Conservation (phyloP, 37 sponge, comb jelly and placozoan genomes). For the Lycopodina hypogea region DNA sequence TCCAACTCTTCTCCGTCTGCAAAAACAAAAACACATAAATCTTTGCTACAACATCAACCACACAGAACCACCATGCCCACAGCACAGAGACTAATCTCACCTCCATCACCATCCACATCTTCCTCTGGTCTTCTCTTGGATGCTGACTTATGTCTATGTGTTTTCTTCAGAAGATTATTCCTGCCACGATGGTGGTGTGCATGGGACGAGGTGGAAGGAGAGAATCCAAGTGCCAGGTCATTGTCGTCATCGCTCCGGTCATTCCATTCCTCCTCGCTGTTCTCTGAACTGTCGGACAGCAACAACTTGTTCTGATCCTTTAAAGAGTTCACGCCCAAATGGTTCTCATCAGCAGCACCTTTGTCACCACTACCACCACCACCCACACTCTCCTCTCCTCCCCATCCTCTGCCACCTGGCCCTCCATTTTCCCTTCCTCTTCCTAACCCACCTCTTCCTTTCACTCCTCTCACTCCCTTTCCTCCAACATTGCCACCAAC, state of each 20-base stretch:
- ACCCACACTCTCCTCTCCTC: background rate
- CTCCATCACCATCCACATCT: slow-evolving; percentile 4
- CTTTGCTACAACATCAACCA: background rate
- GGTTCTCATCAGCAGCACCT: background rate
- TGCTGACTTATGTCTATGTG: background rate
- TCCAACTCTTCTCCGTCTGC: slow-evolving; percentile 28
- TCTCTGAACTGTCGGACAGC: slow-evolving; percentile 23
- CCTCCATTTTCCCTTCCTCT: too few relatives aligned
- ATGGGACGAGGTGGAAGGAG: background rate
- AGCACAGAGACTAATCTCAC: background rate
- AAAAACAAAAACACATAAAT: background rate
- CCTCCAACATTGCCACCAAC: too few relatives aligned
- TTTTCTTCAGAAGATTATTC: background rate
- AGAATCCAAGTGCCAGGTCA: background rate
- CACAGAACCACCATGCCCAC: background rate
- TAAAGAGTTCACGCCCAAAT: background rate
- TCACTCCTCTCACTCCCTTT: too few relatives aligned
- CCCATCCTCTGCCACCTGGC: too few relatives aligned
- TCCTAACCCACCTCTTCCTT: too few relatives aligned
- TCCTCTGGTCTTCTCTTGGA: background rate
- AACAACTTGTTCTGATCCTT: background rate
- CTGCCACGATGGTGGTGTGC: background rate
- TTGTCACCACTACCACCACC: slow-evolving; percentile 6
- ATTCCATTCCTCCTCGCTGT: slow-evolving; percentile 3
- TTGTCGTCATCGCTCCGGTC: slow-evolving; percentile 1